Base-by-base conservation (phyloP, 2,797 vertebrate species). In the Sphaeramia orbicularis region DNA sequence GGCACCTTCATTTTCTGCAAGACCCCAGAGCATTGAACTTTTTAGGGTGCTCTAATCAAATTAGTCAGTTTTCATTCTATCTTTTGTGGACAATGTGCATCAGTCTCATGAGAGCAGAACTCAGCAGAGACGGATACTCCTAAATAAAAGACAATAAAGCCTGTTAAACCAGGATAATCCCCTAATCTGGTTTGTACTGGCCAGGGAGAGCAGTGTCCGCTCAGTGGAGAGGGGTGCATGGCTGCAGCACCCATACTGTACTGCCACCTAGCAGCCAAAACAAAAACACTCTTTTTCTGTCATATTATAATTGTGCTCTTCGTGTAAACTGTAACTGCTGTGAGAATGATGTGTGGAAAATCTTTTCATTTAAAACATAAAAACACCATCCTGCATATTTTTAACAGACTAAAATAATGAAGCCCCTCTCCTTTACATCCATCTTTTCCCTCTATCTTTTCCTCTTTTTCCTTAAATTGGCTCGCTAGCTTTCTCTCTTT, bases 101-200 rank as follows among this genome's bases (percentile, higher is more conserved):
- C 44, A 32, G 60, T 76, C 71, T 80, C 62, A 49, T 57, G 57
- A 77, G 76, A 63, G 50, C 37, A 32, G 58, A 78, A 78, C 69
- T 81, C 66, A 60, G 53, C 68, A 30, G 86, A 86, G 70, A 85
- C 14, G 14, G 50, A 82, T 73, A 66, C 13, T 32, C 72, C 71
- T 80, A 75, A 90, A 77, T 81, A 86, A 86, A 89, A 87, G 54
- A 86, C 82, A 87, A 85, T 79, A 80, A 80, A 19, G 57, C 47
- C 77, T 76, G 76, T 90, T 85, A 86, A 86, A 85, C 64, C 42
- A 53, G 83, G 84, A 91, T 88, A 86, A 89, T 80, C 85, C 82
- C 24, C 40, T 90, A 88, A 91, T 89, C 81, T 83, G 76, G 69
- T 88, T 76, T 85, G 69, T 73, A 75, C 55, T 77, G 81, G 75